These are phyloP conservation scores for Drosophila jambulina DNA, from an alignment of 1,140 invertebrate species.

Conservation along the genomic window DNA sequence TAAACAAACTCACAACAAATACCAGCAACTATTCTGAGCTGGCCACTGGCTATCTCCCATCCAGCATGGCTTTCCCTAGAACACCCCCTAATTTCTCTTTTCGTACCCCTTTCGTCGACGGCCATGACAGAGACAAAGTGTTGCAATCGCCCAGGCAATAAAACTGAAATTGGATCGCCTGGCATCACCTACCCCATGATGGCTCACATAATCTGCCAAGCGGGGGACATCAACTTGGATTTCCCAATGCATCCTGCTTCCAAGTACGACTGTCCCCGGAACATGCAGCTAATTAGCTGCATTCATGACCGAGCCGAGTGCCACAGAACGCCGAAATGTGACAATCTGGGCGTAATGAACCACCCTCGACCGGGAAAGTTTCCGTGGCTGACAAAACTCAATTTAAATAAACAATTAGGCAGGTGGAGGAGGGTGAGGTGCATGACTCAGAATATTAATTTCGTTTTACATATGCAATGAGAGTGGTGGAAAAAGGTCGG, in stretches of 20 bases:
- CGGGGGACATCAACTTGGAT: conserved; percentile 21
- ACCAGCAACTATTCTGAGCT: conserved; percentile 33
- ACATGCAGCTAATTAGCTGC: conserved; percentile 60
- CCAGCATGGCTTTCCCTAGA: neutral
- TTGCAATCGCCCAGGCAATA: conserved; percentile 31
- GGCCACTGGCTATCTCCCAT: conserved; percentile 23
- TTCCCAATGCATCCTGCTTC: conserved; percentile 8
- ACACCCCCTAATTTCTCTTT: neutral
- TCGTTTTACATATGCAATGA: conserved; percentile 61
- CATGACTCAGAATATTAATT: conserved; percentile 57
- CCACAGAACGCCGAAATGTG: conserved; percentile 21
- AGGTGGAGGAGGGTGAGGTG: conserved; percentile 12
- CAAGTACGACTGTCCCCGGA: neutral
- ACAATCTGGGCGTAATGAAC: conserved; percentile 33
- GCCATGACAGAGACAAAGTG: conserved; percentile 45
- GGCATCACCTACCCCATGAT: conserved; percentile 39
- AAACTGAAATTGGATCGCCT: conserved; percentile 48
- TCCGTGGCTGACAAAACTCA: conserved; percentile 21
- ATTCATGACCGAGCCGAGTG: conserved; percentile 36
- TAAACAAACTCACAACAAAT: conserved; percentile 57
- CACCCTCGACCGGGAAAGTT: conserved; percentile 11
- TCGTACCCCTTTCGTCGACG: neutral
- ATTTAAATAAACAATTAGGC: conserved; percentile 70
- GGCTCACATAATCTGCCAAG: conserved; percentile 41
- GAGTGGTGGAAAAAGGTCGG: conserved; percentile 13